phyloP scores from a whole-genome alignment of 2,797 vertebrate genomes.

The Lagodon rhomboides region DNA sequence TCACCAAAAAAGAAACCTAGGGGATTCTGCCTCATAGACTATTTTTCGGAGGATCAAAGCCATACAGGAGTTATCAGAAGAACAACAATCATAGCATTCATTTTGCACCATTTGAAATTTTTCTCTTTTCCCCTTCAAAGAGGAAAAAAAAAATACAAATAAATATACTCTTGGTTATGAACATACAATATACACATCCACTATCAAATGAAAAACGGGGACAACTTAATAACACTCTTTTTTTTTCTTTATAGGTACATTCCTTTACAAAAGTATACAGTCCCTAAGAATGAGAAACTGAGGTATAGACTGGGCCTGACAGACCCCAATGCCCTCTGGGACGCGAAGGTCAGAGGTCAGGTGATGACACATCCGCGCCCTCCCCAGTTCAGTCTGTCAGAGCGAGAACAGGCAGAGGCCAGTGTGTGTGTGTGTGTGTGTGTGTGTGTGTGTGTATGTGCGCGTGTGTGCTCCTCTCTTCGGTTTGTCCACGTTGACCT shows the following conservation, averaged over 20 bases:
- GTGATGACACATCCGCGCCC: conserved; percentile 69
- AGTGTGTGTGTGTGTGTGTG: conserved; percentile 42
- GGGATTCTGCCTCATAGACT: conserved; percentile 59
- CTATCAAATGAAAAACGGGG: conserved; percentile 77
- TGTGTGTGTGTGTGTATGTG: conserved; percentile 38
- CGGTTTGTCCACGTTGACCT: conserved; percentile 54
- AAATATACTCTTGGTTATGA: conserved; percentile 83
- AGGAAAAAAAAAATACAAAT: conserved; percentile 74
- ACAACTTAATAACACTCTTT: conserved; percentile 77
- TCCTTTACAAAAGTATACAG: conserved; percentile 88
- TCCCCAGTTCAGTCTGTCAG: conserved; percentile 77
- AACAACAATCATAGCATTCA: conserved; percentile 78
- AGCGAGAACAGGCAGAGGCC: conserved; percentile 70
- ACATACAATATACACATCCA: conserved; percentile 83
- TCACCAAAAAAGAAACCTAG: conserved; percentile 47
- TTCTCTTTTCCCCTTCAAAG: conserved; percentile 51
- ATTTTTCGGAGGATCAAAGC: conserved; percentile 70
- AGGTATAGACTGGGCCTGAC: conserved; percentile 82
- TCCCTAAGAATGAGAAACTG: conserved; percentile 85
- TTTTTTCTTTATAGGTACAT: conserved; percentile 81
- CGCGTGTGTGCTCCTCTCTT: conserved; percentile 48
- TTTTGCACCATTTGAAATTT: conserved; percentile 83
- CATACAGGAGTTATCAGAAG: conserved; percentile 67
- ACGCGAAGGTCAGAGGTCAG: conserved; percentile 77
- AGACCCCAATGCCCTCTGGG: conserved; percentile 78